phyloP scores from a whole-genome alignment of 2,888 invertebrate genomes.

The Physocephala rufipes region DNA sequence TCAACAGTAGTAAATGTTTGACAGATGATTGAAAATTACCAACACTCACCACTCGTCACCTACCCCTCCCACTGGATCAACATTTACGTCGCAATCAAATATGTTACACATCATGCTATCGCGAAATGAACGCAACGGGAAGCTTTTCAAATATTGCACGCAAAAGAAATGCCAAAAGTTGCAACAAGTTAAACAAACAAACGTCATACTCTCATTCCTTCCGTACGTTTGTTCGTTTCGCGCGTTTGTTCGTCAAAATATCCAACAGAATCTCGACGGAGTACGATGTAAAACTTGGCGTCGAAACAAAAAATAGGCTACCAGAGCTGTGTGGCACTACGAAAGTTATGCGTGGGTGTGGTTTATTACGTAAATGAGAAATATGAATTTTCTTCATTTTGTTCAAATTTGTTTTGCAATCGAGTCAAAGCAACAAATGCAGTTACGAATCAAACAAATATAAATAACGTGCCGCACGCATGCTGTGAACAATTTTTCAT shows the following conservation, averaged over 20 bases:
- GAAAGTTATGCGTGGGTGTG: neutral
- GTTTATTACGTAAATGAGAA: slow-evolving; percentile 6
- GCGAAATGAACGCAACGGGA: slow-evolving; percentile 15
- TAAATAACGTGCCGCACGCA: slow-evolving; percentile 5
- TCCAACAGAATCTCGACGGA: no score
- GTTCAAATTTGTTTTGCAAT: no score
- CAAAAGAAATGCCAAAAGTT: slow-evolving; percentile 15
- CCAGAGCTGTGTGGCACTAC: neutral
- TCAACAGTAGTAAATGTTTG: neutral
- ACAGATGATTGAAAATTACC: neutral
- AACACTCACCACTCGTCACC: neutral
- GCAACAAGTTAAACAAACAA: slow-evolving; percentile 16
- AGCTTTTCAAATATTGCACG: slow-evolving; percentile 18
- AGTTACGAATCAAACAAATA: neutral
- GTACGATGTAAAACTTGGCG: no score
- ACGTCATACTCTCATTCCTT: slow-evolving; percentile 13
- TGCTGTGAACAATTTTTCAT: neutral
- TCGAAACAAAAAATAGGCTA: neutral
- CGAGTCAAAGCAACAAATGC: no score
- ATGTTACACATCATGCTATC: neutral
- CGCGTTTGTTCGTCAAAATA: no score
- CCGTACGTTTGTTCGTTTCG: no score
- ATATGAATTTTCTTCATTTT: slow-evolving; percentile 9
- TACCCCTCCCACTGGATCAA: neutral
- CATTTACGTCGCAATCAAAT: neutral